A percentile compares a stretch with the other conserved stretches of the same genome.
Conservation (phyloP, 2,888 invertebrate genomes). For the Cantharis rufa region DNA sequence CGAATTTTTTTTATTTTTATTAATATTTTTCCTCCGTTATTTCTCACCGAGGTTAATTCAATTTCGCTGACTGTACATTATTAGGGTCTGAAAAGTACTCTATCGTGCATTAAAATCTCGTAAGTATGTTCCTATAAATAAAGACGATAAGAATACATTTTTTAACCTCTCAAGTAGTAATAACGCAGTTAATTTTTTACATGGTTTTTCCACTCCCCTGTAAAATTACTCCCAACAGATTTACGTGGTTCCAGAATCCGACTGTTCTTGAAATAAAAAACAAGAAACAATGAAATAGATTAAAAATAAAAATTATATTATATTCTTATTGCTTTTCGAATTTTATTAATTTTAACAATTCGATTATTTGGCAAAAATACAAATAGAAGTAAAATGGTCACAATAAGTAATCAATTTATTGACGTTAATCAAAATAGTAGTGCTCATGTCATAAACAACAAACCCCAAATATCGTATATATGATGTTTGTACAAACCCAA, state of each 20-base stretch:
- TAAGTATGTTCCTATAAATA: too few relatives aligned
- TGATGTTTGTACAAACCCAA: constrained; percentile 48
- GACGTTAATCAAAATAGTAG: neutral
- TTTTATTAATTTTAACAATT: neutral
- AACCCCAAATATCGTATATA: neutral
- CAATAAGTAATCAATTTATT: neutral
- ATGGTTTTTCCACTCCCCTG: too few relatives aligned
- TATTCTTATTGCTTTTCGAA: neutral
- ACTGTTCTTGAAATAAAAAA: neutral
- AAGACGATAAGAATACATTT: too few relatives aligned
- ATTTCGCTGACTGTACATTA: neutral
- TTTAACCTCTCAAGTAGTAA: too few relatives aligned
- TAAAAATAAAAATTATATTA: neutral
- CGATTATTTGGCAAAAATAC: neutral
- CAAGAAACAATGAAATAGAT: neutral
- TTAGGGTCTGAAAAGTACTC: too few relatives aligned
- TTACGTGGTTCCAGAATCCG: too few relatives aligned
- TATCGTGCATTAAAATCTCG: too few relatives aligned
- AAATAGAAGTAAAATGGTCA: neutral
- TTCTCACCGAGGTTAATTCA: too few relatives aligned
- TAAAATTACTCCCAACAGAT: too few relatives aligned
- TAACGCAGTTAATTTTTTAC: too few relatives aligned
- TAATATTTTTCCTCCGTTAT: too few relatives aligned
- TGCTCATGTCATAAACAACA: constrained; percentile 4
- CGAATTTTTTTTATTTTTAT: too few relatives aligned